Percentiles rank a stretch among this genome's conserved stretches.
Evolutionary conservation across 2,888 invertebrate species (phyloP).

Genomic region (Cheilosia grossa): DNA sequence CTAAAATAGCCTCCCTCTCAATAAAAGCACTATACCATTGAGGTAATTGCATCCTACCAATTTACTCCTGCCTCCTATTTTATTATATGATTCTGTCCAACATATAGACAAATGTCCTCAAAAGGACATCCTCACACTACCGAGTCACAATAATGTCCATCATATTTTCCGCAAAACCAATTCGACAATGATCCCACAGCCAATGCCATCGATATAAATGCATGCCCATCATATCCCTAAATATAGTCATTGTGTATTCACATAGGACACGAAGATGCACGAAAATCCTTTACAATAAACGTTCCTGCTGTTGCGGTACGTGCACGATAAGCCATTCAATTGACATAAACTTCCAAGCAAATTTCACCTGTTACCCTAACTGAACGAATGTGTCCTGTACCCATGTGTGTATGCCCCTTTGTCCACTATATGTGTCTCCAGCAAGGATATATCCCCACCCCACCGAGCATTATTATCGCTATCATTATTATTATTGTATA

Average conservation of each 20-base stretch:
- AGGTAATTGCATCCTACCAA: too few species aligned
- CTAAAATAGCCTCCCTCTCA: too few species aligned
- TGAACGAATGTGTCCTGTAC: neutral
- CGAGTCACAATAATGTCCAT: slow-evolving; percentile 42
- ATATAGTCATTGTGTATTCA: neutral
- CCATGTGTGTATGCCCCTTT: slow-evolving; percentile 20
- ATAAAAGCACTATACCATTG: too few species aligned
- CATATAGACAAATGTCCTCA: neutral
- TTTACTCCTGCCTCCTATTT: neutral
- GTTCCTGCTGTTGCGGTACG: slow-evolving; percentile 44
- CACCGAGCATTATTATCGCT: slow-evolving; percentile 48
- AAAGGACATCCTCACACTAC: slow-evolving; percentile 15
- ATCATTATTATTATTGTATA: slow-evolving; percentile 61
- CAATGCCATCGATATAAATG: neutral
- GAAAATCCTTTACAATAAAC: slow-evolving; percentile 53
- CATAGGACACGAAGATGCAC: slow-evolving; percentile 12
- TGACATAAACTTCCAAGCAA: slow-evolving; percentile 56
- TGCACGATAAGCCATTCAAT: slow-evolving; percentile 55
- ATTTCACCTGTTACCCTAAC: slow-evolving; percentile 59
- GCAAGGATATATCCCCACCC: slow-evolving; percentile 15
- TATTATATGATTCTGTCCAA: neutral
- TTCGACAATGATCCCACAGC: neutral
- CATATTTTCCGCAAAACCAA: slow-evolving; percentile 4
- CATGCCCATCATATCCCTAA: neutral
- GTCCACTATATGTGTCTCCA: slow-evolving; percentile 8